Conservation (phyloP, 2,888 invertebrate species). For the Gastrophysa polygoni region DNA sequence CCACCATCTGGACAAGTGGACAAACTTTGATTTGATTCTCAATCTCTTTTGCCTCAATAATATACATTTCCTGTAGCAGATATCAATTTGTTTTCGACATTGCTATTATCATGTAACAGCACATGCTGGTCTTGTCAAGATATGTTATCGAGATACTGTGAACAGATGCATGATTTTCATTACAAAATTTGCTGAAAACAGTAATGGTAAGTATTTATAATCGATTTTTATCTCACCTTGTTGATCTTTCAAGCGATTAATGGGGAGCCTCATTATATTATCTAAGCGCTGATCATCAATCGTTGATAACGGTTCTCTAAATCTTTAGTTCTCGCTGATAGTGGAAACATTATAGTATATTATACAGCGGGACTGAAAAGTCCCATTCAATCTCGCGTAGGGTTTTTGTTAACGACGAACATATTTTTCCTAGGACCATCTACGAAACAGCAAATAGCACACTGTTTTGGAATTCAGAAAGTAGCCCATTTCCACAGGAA, state of each 20-base stretch:
- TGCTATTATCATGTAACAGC: neutral
- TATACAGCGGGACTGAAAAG: too few species aligned
- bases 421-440: too few species aligned
- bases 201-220: neutral
- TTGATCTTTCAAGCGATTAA: neutral
- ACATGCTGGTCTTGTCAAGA: neutral
- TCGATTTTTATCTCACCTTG: neutral
- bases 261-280: neutral
- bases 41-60: too few species aligned
- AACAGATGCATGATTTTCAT: neutral
- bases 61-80: too few species aligned
- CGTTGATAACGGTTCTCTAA: neutral
- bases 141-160: neutral
- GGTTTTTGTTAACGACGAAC: too few species aligned
- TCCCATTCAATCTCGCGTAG: too few species aligned
- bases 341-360: neutral
- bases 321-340: neutral
- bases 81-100: too few species aligned
- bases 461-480: too few species aligned
- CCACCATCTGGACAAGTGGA: too few species aligned
- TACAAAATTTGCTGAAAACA: neutral
- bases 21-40: too few species aligned
- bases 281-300: neutral
- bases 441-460: too few species aligned
- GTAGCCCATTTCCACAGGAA: too few species aligned